These are phyloP conservation scores for Sylvicola cinctus DNA, from an alignment of 2,888 invertebrate genomes.

Conservation along the genomic window DNA sequence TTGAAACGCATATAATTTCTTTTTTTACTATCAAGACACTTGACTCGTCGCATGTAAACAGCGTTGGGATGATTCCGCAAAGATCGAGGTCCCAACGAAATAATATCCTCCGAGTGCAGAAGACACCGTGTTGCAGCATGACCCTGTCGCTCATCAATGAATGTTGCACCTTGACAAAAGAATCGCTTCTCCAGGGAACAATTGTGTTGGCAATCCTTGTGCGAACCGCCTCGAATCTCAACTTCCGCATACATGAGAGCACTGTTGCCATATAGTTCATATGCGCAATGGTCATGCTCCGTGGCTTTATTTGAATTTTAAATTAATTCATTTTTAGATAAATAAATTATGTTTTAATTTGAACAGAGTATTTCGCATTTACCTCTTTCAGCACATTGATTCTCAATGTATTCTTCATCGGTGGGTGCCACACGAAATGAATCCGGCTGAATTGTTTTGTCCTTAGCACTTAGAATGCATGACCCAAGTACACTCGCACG, in stretches of 20 bases:
- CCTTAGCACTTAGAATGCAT: slow-evolving; percentile 51
- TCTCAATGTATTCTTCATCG: slow-evolving; percentile 65
- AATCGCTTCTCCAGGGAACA: slow-evolving; percentile 45
- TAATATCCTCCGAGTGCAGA: slow-evolving; percentile 63
- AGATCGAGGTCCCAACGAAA: slow-evolving; percentile 55
- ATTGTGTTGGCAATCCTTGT: slow-evolving; percentile 30
- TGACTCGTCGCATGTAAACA: slow-evolving; percentile 58
- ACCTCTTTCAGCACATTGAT: slow-evolving; percentile 52
- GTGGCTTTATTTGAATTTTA: slow-evolving; percentile 8
- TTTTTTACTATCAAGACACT: slow-evolving; percentile 60
- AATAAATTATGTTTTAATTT: slow-evolving; percentile 2
- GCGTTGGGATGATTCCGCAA: slow-evolving; percentile 35
- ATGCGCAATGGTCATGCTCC: slow-evolving; percentile 42
- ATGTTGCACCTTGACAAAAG: slow-evolving; percentile 50
- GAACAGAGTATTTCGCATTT: slow-evolving; percentile 14
- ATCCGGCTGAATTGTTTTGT: slow-evolving; percentile 54
- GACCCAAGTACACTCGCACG: slow-evolving; percentile 27
- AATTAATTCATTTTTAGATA: neutral
- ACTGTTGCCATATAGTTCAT: slow-evolving; percentile 52
- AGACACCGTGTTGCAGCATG: slow-evolving; percentile 29
- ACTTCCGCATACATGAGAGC: slow-evolving; percentile 36
- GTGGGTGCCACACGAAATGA: slow-evolving; percentile 54
- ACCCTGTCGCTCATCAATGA: slow-evolving; percentile 13
- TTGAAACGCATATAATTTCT: too few relatives aligned
- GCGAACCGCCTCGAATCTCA: slow-evolving; percentile 17